These are phyloP conservation scores for Schrankia costaestrigalis DNA, from an alignment of 2,888 invertebrate genomes.

Conservation along the genomic window DNA sequence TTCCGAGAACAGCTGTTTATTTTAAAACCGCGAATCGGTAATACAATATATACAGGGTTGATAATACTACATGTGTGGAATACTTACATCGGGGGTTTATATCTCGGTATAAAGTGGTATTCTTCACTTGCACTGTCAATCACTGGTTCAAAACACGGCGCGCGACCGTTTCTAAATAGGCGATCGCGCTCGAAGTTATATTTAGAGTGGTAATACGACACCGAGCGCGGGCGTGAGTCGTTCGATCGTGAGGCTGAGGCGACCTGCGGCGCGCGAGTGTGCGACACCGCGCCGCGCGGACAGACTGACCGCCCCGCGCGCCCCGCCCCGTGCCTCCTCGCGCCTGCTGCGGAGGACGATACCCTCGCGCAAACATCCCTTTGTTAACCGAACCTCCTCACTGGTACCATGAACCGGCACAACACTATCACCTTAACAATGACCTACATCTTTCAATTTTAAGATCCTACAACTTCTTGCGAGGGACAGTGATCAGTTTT, in stretches of 20 bases:
- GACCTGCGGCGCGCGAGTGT: conserved; percentile 70
- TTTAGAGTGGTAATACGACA: conserved; percentile 80
- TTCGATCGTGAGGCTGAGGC: conserved; percentile 61
- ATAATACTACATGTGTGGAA: conserved; percentile 34
- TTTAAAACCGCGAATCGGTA: conserved; percentile 67
- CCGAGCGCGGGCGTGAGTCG: conserved; percentile 71
- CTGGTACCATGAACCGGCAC: conserved; percentile 18
- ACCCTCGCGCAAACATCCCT: conserved; percentile 51
- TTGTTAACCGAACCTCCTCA: conserved; percentile 32
- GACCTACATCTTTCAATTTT: too few species aligned
- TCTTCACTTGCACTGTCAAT: conserved; percentile 79
- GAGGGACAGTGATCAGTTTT: too few species aligned
- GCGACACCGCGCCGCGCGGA: conserved; percentile 17
- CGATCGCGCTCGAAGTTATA: conserved; percentile 76
- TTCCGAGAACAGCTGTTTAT: conserved; percentile 76
- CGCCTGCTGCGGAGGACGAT: conserved; percentile 60
- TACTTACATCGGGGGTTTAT: conserved; percentile 64
- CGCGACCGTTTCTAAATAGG: conserved; percentile 77
- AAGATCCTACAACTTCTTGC: too few species aligned
- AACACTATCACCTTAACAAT: too few species aligned
- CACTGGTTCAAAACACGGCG: conserved; percentile 78
- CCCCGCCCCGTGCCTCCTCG: conserved; percentile 9
- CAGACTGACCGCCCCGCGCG: conserved; percentile 6
- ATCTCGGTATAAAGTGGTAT: conserved; percentile 51
- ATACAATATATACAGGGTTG: conserved; percentile 42